A percentile compares a stretch with the other conserved stretches of the same genome.
Evolutionary conservation across 1,140 invertebrate genomes (phyloP).

Genomic region (Triops longicaudatus): DNA sequence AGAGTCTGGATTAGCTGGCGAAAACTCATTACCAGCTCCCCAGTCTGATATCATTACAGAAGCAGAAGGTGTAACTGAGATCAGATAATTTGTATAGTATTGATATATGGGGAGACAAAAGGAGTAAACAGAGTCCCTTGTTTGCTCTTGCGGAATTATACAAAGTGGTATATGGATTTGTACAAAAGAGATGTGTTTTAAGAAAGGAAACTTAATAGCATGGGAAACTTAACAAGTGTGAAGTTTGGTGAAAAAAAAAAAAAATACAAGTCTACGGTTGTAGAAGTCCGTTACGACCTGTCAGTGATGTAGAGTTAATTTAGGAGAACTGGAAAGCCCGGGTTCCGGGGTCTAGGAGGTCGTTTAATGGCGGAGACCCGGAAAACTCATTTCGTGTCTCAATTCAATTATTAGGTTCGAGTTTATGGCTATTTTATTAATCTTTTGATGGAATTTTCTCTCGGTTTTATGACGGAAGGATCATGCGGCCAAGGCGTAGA

Average conservation of each 20-base stretch:
- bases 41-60: background rate
- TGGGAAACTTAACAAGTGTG: background rate
- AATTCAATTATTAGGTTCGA: too few species aligned
- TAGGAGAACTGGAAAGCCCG: too few species aligned
- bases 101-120: background rate
- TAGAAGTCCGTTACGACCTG: background rate
- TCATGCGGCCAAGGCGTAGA: too few species aligned
- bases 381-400: too few species aligned
- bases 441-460: too few species aligned
- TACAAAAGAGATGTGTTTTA: conserved; percentile 9
- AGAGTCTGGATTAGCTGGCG: background rate
- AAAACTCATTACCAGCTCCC: background rate
- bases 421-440: too few species aligned
- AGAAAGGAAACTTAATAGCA: background rate
- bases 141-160: too few species aligned
- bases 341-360: too few species aligned
- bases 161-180: conserved; percentile 6
- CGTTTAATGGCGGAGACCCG: too few species aligned
- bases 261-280: background rate
- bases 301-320: too few species aligned
- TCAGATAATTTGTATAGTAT: background rate
- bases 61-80: background rate
- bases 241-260: background rate
- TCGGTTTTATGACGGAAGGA: too few species aligned
- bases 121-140: background rate